phyloP scores from a whole-genome alignment of 1,140 invertebrate genomes.

The Lucilia sericata region DNA sequence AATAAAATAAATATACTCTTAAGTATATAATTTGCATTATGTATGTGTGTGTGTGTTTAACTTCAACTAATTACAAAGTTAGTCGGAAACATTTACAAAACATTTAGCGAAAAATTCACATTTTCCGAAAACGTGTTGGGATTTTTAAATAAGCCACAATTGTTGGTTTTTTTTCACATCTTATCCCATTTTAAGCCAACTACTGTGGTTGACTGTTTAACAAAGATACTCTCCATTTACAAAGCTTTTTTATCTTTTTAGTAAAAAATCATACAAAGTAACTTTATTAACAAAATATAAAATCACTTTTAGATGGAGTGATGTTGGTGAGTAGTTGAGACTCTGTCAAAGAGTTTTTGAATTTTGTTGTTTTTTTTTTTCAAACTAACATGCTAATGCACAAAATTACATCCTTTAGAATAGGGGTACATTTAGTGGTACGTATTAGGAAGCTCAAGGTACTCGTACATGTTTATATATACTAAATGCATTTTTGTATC shows the following conservation, averaged over 20 bases:
- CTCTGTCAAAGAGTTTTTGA: not conserved
- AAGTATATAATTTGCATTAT: not conserved
- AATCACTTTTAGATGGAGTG: not conserved
- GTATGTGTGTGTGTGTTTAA: not conserved
- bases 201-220: not conserved
- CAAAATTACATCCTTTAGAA: too few relatives aligned
- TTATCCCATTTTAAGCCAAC: not conserved
- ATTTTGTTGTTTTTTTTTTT: not conserved
- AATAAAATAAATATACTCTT: too few relatives aligned
- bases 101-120: conserved; percentile 66
- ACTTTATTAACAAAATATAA: not conserved
- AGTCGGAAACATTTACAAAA: conserved; percentile 66
- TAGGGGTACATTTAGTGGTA: too few relatives aligned
- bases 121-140: conserved; percentile 64
- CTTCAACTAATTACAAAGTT: conserved; percentile 66
- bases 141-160: conserved; percentile 50
- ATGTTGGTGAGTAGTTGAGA: too few relatives aligned
- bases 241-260: too few relatives aligned
- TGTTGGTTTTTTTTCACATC: not conserved
- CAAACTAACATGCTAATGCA: not conserved
- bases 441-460: too few relatives aligned
- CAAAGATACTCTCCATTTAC: not conserved
- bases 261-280: not conserved
- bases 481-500: too few relatives aligned
- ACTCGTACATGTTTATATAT: too few relatives aligned